Evolutionary conservation across 2,888 invertebrate species (phyloP).

Genomic region (Cremastinae sp.): DNA sequence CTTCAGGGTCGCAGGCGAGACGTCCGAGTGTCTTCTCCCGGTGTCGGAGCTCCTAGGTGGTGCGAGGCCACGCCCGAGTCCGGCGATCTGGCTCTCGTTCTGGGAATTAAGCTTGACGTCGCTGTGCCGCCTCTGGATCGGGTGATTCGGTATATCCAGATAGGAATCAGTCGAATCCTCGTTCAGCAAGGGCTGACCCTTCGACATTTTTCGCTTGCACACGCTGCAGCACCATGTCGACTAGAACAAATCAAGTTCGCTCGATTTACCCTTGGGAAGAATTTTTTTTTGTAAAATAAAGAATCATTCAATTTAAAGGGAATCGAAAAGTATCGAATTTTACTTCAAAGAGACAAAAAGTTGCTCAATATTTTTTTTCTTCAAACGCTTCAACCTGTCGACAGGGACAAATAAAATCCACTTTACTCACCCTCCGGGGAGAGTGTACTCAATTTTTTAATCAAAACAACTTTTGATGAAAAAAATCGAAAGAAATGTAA

Average conservation of each 20-base stretch:
- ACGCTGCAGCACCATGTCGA: constrained; percentile 94
- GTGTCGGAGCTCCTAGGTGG: constrained; percentile 92
- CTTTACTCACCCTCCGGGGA: too few species aligned
- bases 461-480: too few species aligned
- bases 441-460: too few species aligned
- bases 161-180: constrained; percentile 93
- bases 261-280: not conserved
- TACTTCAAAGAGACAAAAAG: too few species aligned
- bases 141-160: constrained; percentile 90
- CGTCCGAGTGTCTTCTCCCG: constrained; percentile 89
- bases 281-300: not conserved
- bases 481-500: too few species aligned
- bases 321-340: too few species aligned
- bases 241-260: constrained; percentile 76
- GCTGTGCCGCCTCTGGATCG: constrained; percentile 90
- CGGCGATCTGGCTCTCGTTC: constrained; percentile 76
- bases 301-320: not conserved
- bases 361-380: too few species aligned
- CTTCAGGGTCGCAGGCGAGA: constrained; percentile 92
- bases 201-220: constrained; percentile 90
- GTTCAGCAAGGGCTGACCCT: constrained; percentile 85
- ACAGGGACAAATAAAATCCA: too few species aligned
- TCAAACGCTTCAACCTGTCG: too few species aligned
- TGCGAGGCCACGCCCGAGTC: constrained; percentile 85
- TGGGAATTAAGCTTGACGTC: constrained; percentile 86